Conservation (phyloP, 2,888 invertebrate species). For the Hyposoter didymator region DNA sequence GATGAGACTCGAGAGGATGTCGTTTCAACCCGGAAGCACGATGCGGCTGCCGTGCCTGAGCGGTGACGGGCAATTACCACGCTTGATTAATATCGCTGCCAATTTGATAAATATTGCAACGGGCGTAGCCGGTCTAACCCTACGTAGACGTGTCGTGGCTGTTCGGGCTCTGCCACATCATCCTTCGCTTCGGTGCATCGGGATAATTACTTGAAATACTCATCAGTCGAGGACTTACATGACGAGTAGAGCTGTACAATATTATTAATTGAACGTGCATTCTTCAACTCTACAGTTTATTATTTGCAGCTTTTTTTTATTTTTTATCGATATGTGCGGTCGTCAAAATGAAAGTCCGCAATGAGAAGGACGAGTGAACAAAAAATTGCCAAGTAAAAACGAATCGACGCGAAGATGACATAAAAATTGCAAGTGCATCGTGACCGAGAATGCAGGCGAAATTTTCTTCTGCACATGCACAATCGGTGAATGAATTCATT, state of each 20-base stretch:
- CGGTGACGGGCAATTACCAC: slow-evolving; percentile 66
- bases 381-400: background rate
- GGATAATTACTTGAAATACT: slow-evolving; percentile 67
- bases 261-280: slow-evolving; percentile 63
- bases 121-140: slow-evolving; percentile 60
- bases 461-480: background rate
- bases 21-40: slow-evolving; percentile 63
- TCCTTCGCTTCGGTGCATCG: slow-evolving; percentile 62
- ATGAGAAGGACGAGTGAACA: slow-evolving; percentile 5
- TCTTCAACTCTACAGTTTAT: slow-evolving; percentile 37
- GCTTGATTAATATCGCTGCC: slow-evolving; percentile 68
- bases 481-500: background rate
- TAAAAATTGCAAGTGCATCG: background rate
- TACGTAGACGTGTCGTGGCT: slow-evolving; percentile 32
- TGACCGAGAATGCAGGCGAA: background rate
- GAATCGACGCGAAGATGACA: background rate
- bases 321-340: background rate
- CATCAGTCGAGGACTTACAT: slow-evolving; percentile 58
- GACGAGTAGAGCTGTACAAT: slow-evolving; percentile 46
- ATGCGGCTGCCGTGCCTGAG: slow-evolving; percentile 38
- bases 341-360: slow-evolving; percentile 17
- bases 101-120: slow-evolving; percentile 68
- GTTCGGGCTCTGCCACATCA: slow-evolving; percentile 55
- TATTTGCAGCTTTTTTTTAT: slow-evolving; percentile 12
- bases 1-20: slow-evolving; percentile 58